These are phyloP conservation scores for Tinamus guttatus DNA, from an alignment of 2,113 vertebrate genomes.

Conservation along the genomic window DNA sequence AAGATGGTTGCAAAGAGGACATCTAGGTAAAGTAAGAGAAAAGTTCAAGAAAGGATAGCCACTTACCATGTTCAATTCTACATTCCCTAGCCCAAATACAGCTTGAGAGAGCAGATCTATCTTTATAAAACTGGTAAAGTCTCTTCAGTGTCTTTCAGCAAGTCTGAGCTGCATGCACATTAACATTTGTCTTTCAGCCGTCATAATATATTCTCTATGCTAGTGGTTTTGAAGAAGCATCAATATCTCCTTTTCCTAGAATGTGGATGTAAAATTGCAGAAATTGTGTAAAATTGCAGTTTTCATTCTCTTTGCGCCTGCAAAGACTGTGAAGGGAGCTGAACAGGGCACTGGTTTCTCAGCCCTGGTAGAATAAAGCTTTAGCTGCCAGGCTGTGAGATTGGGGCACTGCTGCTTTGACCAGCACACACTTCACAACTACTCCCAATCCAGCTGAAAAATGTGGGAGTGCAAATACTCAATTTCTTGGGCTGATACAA, in stretches of 20 bases:
- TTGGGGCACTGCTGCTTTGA: background rate
- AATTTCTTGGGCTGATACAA: background rate
- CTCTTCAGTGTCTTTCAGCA: background rate
- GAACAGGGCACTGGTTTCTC: background rate
- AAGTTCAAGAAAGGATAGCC: background rate
- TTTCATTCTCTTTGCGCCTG: background rate
- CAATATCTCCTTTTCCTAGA: background rate
- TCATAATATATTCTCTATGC: background rate
- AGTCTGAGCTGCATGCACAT: background rate
- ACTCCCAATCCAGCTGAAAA: background rate
- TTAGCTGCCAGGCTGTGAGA: background rate
- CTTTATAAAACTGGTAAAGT: background rate
- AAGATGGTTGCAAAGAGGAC: background rate
- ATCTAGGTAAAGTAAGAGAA: background rate
- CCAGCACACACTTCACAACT: background rate
- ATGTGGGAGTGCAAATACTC: background rate
- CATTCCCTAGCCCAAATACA: background rate
- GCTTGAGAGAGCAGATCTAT: background rate
- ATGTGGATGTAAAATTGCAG: background rate
- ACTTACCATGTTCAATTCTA: background rate
- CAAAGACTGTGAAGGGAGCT: background rate
- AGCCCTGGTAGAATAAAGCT: background rate
- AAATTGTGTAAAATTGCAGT: no score
- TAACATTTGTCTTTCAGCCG: background rate
- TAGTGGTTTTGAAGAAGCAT: background rate